Base-by-base conservation (phyloP, 1,140 invertebrate species). In the Mizuhopecten yessoensis region DNA sequence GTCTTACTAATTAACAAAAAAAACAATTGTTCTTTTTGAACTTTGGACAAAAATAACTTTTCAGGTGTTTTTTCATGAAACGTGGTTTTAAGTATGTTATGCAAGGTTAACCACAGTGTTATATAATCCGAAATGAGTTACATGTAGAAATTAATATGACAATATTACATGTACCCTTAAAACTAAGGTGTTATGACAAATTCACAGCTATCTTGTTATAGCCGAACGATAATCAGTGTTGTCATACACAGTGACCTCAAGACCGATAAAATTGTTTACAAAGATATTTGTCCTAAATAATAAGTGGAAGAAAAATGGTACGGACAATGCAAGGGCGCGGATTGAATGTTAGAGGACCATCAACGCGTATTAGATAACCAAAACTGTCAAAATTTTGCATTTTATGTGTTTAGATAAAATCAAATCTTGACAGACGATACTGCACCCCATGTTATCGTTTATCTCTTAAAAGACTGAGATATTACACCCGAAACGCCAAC, bases 371-470 rank as follows among this genome's bases (percentile, higher is more conserved):
- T 75, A 75, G n/a, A 29, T 75, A 75, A 75, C 57, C 15, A 17
- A 75, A 75, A 75, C 57, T 75, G 57, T 75, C 57, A 75, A 75
- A 75, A 75, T 75, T 75, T 75, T 75, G 57, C 57, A 75, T 75
- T 75, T 75, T 75, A 75, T 75, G 57, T 75, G 57, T 75, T n/a
- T 75, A 75, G 57, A 75, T 75, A 75, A 29, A 75, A 75, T 75
- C 57, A 75, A 75, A 75, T 75, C 57, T 75, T 75, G 57, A 75
- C 57, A 75, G 57, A 75, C 57, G 57, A 75, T 75, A 75, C 57
- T 75, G 57, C 57, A 75, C 57, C 57, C n/a, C 57, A 29, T 75
- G 57, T 75, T 75, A 75, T 75, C 57, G 23, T 75, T 11, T 75
- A 75, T 75, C 57, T 75, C 57, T 75, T 29, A 75, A 45, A 75